Conservation (phyloP, 2,113 vertebrate genomes). For the Solea solea region DNA sequence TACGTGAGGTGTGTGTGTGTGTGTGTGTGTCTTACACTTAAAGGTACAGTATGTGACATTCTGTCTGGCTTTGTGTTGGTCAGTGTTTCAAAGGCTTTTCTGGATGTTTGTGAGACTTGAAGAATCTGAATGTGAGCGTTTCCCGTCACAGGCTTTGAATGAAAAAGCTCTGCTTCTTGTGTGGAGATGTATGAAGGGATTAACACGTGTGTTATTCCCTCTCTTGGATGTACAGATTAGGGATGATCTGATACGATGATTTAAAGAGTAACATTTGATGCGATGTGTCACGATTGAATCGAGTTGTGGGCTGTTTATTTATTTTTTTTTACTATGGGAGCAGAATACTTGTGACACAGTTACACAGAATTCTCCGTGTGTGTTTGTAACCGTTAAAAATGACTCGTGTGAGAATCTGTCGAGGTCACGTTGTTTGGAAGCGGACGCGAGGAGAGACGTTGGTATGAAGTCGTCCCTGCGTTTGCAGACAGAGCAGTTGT, state of each 20-base stretch:
- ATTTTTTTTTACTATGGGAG: too few relatives aligned
- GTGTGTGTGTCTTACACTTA: conserved; percentile 2
- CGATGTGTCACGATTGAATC: too few relatives aligned
- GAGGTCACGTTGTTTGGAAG: too few relatives aligned
- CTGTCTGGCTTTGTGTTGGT: conserved; percentile 4
- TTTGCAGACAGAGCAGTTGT: conserved; percentile 31
- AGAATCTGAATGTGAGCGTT: not conserved
- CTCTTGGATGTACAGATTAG: conserved; percentile 14
- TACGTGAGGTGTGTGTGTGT: conserved; percentile 3
- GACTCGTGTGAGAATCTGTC: too few relatives aligned
- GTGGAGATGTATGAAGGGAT: conserved; percentile 26
- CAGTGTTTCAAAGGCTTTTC: not conserved
- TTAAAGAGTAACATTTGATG: too few relatives aligned
- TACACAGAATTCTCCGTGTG: too few relatives aligned
- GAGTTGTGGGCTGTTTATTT: too few relatives aligned
- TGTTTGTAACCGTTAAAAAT: too few relatives aligned
- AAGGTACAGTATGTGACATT: not conserved
- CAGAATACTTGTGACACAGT: too few relatives aligned
- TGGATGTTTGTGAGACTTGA: not conserved
- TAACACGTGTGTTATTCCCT: conserved; percentile 30
- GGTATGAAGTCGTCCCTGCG: not conserved
- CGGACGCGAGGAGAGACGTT: too few relatives aligned
- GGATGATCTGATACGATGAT: too few relatives aligned
- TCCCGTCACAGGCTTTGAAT: not conserved
- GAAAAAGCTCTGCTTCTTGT: not conserved